Evolutionary conservation across 2,113 vertebrate species (phyloP).

Genomic region (Psephotus haematonotus): DNA sequence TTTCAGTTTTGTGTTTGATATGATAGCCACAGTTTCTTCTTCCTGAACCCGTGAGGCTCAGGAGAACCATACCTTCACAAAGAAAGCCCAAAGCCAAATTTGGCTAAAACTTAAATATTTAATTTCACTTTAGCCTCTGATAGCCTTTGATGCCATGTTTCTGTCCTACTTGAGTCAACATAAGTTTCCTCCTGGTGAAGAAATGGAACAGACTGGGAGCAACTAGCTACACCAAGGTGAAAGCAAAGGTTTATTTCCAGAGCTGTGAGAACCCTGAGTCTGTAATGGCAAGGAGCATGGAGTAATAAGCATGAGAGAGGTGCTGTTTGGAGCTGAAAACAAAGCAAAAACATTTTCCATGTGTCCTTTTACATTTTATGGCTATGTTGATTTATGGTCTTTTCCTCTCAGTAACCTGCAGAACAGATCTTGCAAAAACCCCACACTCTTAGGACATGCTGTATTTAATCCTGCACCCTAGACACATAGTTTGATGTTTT

Average conservation of each 20-base stretch:
- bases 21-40: neutral
- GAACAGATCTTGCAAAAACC: neutral
- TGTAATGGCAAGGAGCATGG: neutral
- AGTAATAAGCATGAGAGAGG: neutral
- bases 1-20: neutral
- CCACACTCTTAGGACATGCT: neutral
- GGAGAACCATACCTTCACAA: neutral
- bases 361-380: neutral
- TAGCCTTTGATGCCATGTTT: neutral
- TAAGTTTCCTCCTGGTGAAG: neutral
- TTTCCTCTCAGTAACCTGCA: neutral
- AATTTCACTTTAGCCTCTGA: neutral
- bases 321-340: neutral
- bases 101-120: neutral
- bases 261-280: neutral
- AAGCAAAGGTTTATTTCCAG: neutral
- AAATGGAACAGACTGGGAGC: neutral
- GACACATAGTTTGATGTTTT: neutral
- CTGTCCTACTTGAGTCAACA: neutral
- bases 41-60: neutral
- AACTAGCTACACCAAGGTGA: neutral
- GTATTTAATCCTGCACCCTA: neutral
- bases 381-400: neutral
- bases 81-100: neutral
- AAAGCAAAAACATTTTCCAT: neutral